Base-by-base conservation (phyloP, 2,113 vertebrate species). In the Boleophthalmus pectinirostris region DNA sequence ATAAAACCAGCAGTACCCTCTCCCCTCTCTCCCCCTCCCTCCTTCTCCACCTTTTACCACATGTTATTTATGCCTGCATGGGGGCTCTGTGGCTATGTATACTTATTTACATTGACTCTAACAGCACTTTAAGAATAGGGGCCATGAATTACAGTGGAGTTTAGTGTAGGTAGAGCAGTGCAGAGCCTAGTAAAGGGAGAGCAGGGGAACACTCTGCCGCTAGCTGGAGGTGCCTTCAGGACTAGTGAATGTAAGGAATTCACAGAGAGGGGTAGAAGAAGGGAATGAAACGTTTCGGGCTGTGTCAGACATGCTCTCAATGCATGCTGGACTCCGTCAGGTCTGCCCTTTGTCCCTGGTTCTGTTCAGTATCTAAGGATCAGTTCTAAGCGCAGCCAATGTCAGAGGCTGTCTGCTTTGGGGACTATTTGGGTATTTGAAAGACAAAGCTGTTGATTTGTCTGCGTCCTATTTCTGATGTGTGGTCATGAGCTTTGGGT, bases 191-290 rank as follows among this genome's bases (percentile, higher is more conserved):
- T 88, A 90, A 85, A 75, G 35, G n/a, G 65, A 74, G 58, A 73
- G 78, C 58, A 35, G 65, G 51, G 73, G 68, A 76, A 82, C 69
- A 75, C 74, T 80, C 67, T 64, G 80, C 58, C 16, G 68, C 72
- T 77, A 35, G 79, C 81, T 47, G 14, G 2, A 84, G 67, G 65
- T 88, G 83, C 89, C 88, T 84, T 86, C 73, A 54, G 83, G 87
- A 85, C 85, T 81, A 63, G 75, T 90, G 88, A 89, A 88, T 88
- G 82, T 85, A 82, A 86, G 83, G 86, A 91, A 89, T 87, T 88
- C 87, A 84, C 87, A 87, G 82, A 57, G 20, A 80, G 85, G 86
- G 85, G 85, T 82, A 75, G 75, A 75, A 60, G 25, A 29, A 16
- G 57, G 18, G 69, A 69, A 57, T n/a, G 7, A 53, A 16, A 71